A percentile compares a stretch with the other conserved stretches of the same genome.
These are phyloP conservation scores for Drosophila ogumai DNA, from an alignment of 1,140 invertebrate genomes.

Conservation along the genomic window DNA sequence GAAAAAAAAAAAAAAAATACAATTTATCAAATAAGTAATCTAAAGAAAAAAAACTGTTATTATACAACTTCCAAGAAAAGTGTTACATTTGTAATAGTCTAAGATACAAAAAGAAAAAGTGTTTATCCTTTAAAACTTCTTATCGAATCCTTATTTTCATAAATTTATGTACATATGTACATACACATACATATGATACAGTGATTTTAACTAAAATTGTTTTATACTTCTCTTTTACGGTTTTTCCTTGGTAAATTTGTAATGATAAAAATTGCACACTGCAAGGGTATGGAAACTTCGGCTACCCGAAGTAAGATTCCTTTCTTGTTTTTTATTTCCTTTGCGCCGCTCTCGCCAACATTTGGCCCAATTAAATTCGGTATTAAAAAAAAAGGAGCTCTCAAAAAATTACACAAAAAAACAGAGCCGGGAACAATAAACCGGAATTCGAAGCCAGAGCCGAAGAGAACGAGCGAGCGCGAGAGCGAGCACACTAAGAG, in stretches of 20 bases:
- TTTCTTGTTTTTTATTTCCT: slow-evolving; percentile 4
- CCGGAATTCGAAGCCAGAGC: slow-evolving; percentile 59
- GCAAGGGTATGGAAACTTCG: not conserved
- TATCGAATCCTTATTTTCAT: too few species aligned
- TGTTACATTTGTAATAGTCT: too few species aligned
- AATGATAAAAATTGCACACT: not conserved
- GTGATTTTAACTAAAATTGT: too few species aligned
- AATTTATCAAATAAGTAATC: too few species aligned
- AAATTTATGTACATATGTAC: too few species aligned
- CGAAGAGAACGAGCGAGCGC: slow-evolving; percentile 33
- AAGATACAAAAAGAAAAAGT: too few species aligned
- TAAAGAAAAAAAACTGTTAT: too few species aligned
- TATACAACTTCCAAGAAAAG: too few species aligned
- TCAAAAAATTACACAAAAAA: slow-evolving; percentile 19
- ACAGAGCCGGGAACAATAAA: slow-evolving; percentile 44
- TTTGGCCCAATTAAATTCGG: slow-evolving; percentile 55
- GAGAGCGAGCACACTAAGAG: slow-evolving; percentile 29
- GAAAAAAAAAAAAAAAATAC: too few species aligned
- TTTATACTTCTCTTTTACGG: too few species aligned
- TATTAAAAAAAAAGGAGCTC: slow-evolving; percentile 44
- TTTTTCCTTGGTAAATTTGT: not conserved
- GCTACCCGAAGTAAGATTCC: not conserved
- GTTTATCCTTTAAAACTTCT: too few species aligned
- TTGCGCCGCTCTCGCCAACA: slow-evolving; percentile 23
- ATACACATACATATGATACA: too few species aligned